A percentile compares a stretch with the other conserved stretches of the same genome.
These are phyloP conservation scores for Eupithecia vulgata DNA, from an alignment of 2,888 invertebrate species.

Conservation along the genomic window DNA sequence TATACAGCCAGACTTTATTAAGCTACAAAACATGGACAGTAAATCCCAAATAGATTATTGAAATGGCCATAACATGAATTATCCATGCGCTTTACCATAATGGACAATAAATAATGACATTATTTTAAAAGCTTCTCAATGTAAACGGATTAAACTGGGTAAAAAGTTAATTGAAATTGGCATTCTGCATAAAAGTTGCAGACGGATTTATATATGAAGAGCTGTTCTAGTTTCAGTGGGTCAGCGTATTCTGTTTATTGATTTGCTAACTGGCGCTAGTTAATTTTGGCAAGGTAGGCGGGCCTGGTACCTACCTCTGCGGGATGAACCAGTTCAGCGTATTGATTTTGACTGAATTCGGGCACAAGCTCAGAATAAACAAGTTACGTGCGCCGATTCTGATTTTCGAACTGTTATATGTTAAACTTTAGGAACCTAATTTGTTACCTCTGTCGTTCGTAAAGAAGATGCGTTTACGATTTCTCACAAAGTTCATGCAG, in stretches of 20 bases:
- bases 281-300: constrained; percentile 72
- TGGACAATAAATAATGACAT: constrained; percentile 24
- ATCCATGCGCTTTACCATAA: constrained; percentile 21
- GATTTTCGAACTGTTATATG: not conserved
- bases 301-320: constrained; percentile 18
- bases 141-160: constrained; percentile 23
- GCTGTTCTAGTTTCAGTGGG: constrained; percentile 75
- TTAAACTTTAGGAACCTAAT: not conserved
- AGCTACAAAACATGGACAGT: constrained; percentile 11
- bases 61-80: constrained; percentile 23
- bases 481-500: constrained; percentile 32
- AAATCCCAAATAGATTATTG: constrained; percentile 17
- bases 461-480: not conserved
- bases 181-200: constrained; percentile 69
- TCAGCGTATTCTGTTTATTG: constrained; percentile 78
- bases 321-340: constrained; percentile 17
- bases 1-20: constrained; percentile 6
- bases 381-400: not conserved
- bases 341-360: constrained; percentile 14
- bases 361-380: not conserved
- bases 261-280: constrained; percentile 70
- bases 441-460: not conserved
- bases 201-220: constrained; percentile 74
- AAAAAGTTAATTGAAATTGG: constrained; percentile 64
- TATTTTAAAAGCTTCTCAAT: constrained; percentile 44